Percentiles rank a stretch among this genome's conserved stretches.
Conservation (phyloP, 2,888 invertebrate genomes). For the Drosophila colorata region DNA sequence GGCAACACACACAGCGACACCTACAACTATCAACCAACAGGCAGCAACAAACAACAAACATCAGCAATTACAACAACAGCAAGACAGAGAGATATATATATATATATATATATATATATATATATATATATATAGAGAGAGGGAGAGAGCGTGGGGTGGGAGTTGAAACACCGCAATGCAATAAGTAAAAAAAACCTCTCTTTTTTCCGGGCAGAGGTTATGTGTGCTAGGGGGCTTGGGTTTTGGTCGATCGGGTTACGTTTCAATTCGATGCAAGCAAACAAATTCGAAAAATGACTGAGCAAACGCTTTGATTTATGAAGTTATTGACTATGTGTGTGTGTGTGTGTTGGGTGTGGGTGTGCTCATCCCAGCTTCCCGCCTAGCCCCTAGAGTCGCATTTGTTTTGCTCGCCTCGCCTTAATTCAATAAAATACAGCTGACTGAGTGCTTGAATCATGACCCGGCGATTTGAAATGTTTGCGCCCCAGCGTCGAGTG, state of each 20-base stretch:
- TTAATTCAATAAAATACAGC: slow-evolving; percentile 79
- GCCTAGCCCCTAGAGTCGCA: slow-evolving; percentile 59
- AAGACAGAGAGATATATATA: neutral
- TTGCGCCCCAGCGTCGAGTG: slow-evolving; percentile 54
- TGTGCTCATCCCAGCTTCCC: slow-evolving; percentile 16
- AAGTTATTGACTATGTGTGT: slow-evolving; percentile 65
- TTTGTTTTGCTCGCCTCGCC: slow-evolving; percentile 54
- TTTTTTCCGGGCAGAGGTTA: neutral
- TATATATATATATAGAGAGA: neutral
- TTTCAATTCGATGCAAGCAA: slow-evolving; percentile 65
- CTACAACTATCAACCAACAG: neutral
- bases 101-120: too few relatives aligned
- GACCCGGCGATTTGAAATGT: slow-evolving; percentile 78
- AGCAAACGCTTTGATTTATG: slow-evolving; percentile 81
- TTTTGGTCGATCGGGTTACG: slow-evolving; percentile 38
- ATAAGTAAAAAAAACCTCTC: slow-evolving; percentile 4
- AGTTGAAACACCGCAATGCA: too few relatives aligned
- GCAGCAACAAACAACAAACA: slow-evolving; percentile 7
- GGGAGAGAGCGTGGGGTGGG: neutral
- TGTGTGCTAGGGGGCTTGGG: neutral
- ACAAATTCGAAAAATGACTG: slow-evolving; percentile 80
- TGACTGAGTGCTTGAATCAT: slow-evolving; percentile 80
- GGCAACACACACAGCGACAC: neutral
- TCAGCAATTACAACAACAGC: slow-evolving; percentile 28
- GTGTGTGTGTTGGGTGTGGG: slow-evolving; percentile 18